Percentiles rank a stretch among this genome's conserved stretches.
Evolutionary conservation across 1,140 invertebrate species (phyloP).

Genomic region (Papilio glaucus): DNA sequence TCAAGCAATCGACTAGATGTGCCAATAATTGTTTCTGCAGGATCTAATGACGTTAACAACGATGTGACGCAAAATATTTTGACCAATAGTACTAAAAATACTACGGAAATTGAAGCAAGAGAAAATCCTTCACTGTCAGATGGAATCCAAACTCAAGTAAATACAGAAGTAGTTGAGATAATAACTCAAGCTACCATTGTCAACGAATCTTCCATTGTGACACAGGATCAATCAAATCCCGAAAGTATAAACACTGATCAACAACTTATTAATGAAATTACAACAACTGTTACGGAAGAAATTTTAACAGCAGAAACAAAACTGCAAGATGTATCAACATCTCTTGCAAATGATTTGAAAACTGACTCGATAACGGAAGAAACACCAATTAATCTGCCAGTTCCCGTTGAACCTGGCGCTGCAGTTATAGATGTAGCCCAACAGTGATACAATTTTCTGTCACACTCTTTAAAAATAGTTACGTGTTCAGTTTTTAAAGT

Average conservation of each 20-base stretch:
- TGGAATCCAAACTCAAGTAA: background rate
- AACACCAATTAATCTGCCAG: slow-evolving; percentile 36
- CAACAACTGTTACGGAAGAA: background rate
- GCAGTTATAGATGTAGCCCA: slow-evolving; percentile 59
- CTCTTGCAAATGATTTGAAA: background rate
- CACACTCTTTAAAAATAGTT: slow-evolving; percentile 12
- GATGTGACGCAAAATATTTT: background rate
- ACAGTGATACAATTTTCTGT: slow-evolving; percentile 46
- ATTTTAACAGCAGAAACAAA: background rate
- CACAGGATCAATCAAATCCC: background rate
- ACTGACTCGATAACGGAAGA: background rate
- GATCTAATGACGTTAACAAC: background rate
- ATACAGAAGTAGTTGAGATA: background rate
- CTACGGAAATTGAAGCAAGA: background rate
- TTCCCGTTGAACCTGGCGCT: slow-evolving; percentile 58
- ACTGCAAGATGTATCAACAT: background rate
- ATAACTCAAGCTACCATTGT: background rate
- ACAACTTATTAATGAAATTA: background rate
- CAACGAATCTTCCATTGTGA: background rate
- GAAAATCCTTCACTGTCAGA: background rate
- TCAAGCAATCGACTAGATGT: background rate
- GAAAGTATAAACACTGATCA: background rate
- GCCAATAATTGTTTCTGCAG: background rate
- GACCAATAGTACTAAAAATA: background rate
- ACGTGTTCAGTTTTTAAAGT: slow-evolving; percentile 3